A percentile compares a stretch with the other conserved stretches of the same genome.
phyloP scores from a whole-genome alignment of 1,140 invertebrate genomes.

The Pseudobourletiella spinata region DNA sequence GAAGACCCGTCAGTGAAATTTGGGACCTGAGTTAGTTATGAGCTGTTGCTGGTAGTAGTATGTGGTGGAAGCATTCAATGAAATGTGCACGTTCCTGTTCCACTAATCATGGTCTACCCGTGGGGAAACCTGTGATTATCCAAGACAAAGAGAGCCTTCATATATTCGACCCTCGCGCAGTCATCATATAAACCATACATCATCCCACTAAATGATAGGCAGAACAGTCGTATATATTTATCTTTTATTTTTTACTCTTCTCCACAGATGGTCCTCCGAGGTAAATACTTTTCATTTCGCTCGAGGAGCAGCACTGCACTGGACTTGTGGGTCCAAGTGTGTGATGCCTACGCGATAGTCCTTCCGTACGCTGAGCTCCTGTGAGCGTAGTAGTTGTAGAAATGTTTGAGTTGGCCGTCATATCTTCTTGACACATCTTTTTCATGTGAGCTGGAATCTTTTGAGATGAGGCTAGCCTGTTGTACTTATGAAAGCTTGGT shows the following conservation, averaged over 20 bases:
- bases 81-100: background rate
- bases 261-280: background rate
- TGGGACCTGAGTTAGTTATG: too few species aligned
- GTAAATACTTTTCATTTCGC: conserved; percentile 4
- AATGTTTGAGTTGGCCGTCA: too few species aligned
- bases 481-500: too few species aligned
- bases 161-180: background rate
- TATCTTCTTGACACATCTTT: too few species aligned
- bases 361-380: too few species aligned
- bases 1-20: conserved; percentile 4
- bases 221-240: conserved; percentile 7
- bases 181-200: background rate
- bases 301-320: too few species aligned
- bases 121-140: conserved; percentile 32
- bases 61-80: background rate
- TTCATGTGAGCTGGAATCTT: too few species aligned
- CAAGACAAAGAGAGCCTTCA: conserved; percentile 18
- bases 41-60: too few species aligned
- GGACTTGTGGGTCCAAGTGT: too few species aligned
- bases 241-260: background rate
- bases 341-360: too few species aligned
- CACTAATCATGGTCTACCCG: conserved; percentile 26
- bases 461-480: too few species aligned
- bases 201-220: conserved; percentile 4
- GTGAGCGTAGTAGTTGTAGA: too few species aligned